Percentiles rank a stretch among this genome's conserved stretches.
These are phyloP conservation scores for Darevskia mixta DNA, from an alignment of 2,797 vertebrate genomes.

Conservation along the genomic window DNA sequence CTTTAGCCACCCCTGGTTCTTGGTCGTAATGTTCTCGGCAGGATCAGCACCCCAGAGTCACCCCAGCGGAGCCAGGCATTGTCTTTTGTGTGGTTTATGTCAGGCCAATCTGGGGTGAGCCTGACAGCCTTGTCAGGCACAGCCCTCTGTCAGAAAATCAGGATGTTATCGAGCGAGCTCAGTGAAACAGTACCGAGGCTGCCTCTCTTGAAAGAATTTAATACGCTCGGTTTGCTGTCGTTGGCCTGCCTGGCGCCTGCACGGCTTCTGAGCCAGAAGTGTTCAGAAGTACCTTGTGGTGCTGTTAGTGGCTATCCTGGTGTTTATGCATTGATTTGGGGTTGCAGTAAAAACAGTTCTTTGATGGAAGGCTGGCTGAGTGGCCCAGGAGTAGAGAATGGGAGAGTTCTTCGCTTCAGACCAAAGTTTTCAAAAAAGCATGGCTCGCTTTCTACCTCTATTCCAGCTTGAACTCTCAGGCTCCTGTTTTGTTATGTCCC, in stretches of 20 bases:
- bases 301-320: conserved; percentile 46
- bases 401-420: conserved; percentile 7
- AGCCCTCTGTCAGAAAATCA: neutral
- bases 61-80: neutral
- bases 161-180: conserved; percentile 12
- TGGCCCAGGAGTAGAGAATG: conserved; percentile 27
- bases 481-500: neutral
- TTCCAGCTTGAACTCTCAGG: neutral
- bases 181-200: conserved; percentile 42
- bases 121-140: neutral
- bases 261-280: conserved; percentile 40
- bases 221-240: conserved; percentile 42
- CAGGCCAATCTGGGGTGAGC: neutral
- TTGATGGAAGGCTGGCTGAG: conserved; percentile 48
- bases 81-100: neutral
- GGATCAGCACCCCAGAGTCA: neutral
- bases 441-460: conserved; percentile 17
- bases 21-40: neutral
- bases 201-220: conserved; percentile 52
- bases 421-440: conserved; percentile 7
- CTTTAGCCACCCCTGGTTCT: neutral
- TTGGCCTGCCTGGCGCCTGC: conserved; percentile 49
- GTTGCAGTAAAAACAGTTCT: conserved; percentile 42
- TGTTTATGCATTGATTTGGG: conserved; percentile 50
- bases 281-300: conserved; percentile 43